Conservation (phyloP, 2,888 invertebrate species). For the Drosophila mimetica region DNA sequence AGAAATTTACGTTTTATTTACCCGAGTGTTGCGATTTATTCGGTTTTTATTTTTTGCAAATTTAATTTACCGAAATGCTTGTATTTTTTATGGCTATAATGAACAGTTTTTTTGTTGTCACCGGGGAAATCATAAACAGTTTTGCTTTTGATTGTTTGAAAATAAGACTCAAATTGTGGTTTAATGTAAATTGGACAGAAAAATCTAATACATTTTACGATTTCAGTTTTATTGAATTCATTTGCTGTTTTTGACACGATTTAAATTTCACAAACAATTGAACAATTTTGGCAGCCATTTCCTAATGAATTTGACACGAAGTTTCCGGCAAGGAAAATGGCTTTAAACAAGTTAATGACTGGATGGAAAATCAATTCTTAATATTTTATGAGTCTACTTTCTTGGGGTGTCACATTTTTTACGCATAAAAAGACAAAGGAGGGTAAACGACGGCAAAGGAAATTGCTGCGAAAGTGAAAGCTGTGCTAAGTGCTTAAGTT, state of each 20-base stretch:
- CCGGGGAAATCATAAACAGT: constrained; percentile 35
- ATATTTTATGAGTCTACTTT: constrained; percentile 61
- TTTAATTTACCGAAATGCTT: constrained; percentile 16
- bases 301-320: constrained; percentile 12
- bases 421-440: constrained; percentile 30
- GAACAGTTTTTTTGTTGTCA: constrained; percentile 8
- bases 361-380: constrained; percentile 70
- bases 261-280: constrained; percentile 38
- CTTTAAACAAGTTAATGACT: constrained; percentile 70
- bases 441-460: constrained; percentile 23
- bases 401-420: constrained; percentile 32
- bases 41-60: constrained; percentile 7
- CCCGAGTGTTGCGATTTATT: constrained; percentile 26
- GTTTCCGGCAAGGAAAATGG: constrained; percentile 12
- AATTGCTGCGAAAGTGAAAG: constrained; percentile 47
- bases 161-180: constrained; percentile 9
- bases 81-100: constrained; percentile 12
- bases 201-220: constrained; percentile 17
- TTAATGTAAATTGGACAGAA: constrained; percentile 2
- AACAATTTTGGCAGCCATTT: constrained; percentile 28
- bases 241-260: constrained; percentile 9
- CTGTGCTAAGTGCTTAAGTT: constrained; percentile 49
- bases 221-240: constrained; percentile 9
- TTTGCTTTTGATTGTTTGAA: constrained; percentile 14
- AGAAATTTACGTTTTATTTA: constrained; percentile 43